Conservation (phyloP, 2,797 vertebrate species). For the Leontocebus nigricollis region DNA sequence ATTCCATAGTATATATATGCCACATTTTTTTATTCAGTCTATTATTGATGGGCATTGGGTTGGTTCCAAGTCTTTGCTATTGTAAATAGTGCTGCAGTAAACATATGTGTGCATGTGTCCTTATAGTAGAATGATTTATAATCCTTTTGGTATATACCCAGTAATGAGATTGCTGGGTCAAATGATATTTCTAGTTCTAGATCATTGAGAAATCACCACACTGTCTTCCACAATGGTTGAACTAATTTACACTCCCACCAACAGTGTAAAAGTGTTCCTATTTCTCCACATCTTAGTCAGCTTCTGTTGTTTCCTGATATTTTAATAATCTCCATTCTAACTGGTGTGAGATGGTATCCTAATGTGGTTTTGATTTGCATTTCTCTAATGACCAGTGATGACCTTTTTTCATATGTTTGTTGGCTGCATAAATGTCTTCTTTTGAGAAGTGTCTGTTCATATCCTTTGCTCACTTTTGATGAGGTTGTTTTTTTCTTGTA, state of each 20-base stretch:
- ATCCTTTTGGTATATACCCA: neutral
- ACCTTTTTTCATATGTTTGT: neutral
- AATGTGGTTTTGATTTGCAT: neutral
- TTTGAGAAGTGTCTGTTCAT: neutral
- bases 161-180: neutral
- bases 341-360: neutral
- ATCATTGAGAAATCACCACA: neutral
- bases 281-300: neutral
- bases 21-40: neutral
- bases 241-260: neutral
- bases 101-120: neutral
- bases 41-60: neutral
- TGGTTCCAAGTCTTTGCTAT: neutral
- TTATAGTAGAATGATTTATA: neutral
- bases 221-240: neutral
- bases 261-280: neutral
- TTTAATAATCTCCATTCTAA: neutral
- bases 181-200: neutral
- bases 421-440: neutral
- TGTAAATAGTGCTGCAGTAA: neutral
- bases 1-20: neutral
- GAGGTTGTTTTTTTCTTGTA: neutral
- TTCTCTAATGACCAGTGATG: neutral
- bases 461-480: neutral
- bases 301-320: neutral